Evolutionary conservation across 2,797 vertebrate genomes (phyloP).

Genomic region (Acipenser transmontanus): DNA sequence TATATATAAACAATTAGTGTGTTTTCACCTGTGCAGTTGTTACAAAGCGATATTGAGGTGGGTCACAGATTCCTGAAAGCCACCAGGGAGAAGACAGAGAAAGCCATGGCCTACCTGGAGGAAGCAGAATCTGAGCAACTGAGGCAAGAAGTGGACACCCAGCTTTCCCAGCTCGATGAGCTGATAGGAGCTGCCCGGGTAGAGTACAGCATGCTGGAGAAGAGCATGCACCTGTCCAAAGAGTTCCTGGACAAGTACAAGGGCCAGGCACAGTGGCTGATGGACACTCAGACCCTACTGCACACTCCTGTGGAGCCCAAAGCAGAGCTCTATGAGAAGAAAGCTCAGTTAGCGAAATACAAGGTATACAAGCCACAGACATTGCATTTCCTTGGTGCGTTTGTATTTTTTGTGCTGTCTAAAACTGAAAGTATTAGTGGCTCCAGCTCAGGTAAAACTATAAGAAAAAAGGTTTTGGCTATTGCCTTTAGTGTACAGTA

Average conservation of each 20-base stretch:
- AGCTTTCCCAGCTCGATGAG: constrained; percentile 72
- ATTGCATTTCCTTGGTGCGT: too few relatives aligned
- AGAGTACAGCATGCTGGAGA: constrained; percentile 75
- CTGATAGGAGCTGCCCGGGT: constrained; percentile 73
- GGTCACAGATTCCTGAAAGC: constrained; percentile 82
- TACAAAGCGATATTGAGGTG: constrained; percentile 78
- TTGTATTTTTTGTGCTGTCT: too few relatives aligned
- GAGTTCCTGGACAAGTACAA: constrained; percentile 89
- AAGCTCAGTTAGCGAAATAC: constrained; percentile 87
- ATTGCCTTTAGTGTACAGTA: too few relatives aligned
- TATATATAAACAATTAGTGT: too few relatives aligned
- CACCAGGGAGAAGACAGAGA: constrained; percentile 73
- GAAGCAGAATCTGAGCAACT: constrained; percentile 65
- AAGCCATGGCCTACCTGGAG: constrained; percentile 69
- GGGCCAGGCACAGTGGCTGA: constrained; percentile 76
- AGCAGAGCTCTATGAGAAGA: constrained; percentile 90
- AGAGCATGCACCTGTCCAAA: constrained; percentile 74
- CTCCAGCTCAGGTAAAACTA: too few relatives aligned
- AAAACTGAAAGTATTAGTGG: too few relatives aligned
- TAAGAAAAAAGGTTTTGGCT: too few relatives aligned
- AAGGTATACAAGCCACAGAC: constrained; percentile 64
- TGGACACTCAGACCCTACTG: constrained; percentile 70
- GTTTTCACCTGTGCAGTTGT: too few relatives aligned
- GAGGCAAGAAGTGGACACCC: constrained; percentile 66
- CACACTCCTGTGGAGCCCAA: constrained; percentile 72